These are phyloP conservation scores for Nemurella pictetii DNA, from an alignment of 2,888 invertebrate species.

Conservation along the genomic window DNA sequence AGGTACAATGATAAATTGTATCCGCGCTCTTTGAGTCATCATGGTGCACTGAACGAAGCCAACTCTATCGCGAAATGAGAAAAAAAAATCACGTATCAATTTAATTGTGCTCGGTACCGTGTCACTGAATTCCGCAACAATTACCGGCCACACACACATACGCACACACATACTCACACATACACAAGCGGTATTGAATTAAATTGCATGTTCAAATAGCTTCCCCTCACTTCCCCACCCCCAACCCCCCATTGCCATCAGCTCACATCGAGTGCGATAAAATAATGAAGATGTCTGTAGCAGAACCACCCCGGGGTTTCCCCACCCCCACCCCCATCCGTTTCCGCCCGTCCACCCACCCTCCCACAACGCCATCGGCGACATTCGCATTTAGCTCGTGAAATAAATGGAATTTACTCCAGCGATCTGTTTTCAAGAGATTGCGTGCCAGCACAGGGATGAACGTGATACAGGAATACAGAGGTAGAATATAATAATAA, in stretches of 20 bases:
- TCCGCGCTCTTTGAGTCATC: no score
- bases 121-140: not conserved
- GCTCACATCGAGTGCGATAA: not conserved
- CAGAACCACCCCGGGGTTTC: not conserved
- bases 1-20: no score
- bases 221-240: not conserved
- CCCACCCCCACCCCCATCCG: not conserved
- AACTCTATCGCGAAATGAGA: no score
- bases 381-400: not conserved
- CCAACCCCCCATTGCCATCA: not conserved
- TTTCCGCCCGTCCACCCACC: not conserved
- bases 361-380: not conserved
- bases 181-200: not conserved
- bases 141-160: not conserved
- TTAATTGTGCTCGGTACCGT: not conserved
- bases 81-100: not conserved
- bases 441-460: no score
- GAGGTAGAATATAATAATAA: no score
- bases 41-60: no score
- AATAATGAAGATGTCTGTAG: not conserved
- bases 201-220: not conserved
- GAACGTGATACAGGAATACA: no score
- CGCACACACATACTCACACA: no score
- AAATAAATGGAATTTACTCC: not conserved
- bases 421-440: no score